Conservation (phyloP, 2,888 invertebrate species). For the Xestia c-nigrum region DNA sequence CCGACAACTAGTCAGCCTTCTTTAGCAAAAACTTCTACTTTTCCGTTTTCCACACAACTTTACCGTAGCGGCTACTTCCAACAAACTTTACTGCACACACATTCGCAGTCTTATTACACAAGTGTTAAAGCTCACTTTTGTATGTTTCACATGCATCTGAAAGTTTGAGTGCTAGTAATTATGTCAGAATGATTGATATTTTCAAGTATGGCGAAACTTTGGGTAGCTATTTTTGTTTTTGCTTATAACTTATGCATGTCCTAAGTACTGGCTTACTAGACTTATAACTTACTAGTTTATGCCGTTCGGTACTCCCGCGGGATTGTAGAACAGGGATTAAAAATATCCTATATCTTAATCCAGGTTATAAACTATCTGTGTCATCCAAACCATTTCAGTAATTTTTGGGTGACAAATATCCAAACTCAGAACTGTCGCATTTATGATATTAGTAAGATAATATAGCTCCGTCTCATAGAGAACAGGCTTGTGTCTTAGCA, state of each 20-base stretch:
- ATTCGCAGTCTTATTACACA: slow-evolving; percentile 29
- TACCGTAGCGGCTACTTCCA: slow-evolving; percentile 49
- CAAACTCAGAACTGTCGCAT: too few species aligned
- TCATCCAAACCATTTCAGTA: too few species aligned
- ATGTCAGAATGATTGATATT: slow-evolving; percentile 65
- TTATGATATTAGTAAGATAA: too few species aligned
- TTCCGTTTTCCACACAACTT: slow-evolving; percentile 66
- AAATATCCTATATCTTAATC: too few species aligned
- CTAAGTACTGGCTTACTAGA: not conserved
- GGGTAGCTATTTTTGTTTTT: slow-evolving; percentile 51
- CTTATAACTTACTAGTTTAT: not conserved
- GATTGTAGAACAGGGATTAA: too few species aligned
- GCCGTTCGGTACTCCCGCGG: too few species aligned
- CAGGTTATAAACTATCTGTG: too few species aligned
- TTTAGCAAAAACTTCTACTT: slow-evolving; percentile 61
- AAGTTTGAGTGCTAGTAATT: slow-evolving; percentile 50
- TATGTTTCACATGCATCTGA: slow-evolving; percentile 22
- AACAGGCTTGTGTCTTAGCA: too few species aligned
- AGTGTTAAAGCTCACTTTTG: slow-evolving; percentile 49
- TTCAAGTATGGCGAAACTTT: slow-evolving; percentile 57
- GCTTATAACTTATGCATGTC: slow-evolving; percentile 48
- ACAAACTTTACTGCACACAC: slow-evolving; percentile 35
- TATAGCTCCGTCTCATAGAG: too few species aligned
- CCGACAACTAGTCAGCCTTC: slow-evolving; percentile 60
- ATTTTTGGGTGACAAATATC: too few species aligned